Conservation (phyloP, 2,113 vertebrate genomes). For the Junco hyemalis region DNA sequence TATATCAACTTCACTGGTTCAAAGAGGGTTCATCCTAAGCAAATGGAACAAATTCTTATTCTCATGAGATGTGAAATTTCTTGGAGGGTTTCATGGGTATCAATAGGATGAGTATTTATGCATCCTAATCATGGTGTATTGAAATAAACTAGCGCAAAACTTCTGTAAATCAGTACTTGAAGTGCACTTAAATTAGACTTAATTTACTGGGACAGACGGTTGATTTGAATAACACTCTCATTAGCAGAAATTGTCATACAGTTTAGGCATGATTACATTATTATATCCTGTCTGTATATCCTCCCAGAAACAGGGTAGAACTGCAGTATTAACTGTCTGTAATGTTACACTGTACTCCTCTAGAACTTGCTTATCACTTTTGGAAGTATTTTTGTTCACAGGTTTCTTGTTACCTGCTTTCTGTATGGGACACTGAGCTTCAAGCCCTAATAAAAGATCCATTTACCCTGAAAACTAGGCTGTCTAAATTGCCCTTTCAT, state of each 20-base stretch:
- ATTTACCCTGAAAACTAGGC: not conserved
- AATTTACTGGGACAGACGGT: not conserved
- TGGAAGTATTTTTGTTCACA: not conserved
- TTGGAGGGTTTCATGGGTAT: not conserved
- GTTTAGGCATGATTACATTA: not conserved
- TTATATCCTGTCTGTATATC: not conserved
- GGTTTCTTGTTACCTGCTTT: constrained; percentile 7
- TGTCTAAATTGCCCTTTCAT: constrained; percentile 1
- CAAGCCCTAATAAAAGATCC: not conserved
- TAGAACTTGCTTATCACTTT: not conserved
- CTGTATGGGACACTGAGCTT: not conserved
- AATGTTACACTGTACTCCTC: not conserved
- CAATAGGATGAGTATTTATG: not conserved
- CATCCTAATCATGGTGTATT: not conserved
- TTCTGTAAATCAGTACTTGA: not conserved
- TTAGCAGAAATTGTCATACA: not conserved
- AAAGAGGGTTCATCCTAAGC: not conserved
- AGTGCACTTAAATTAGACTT: not conserved
- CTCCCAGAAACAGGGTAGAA: not conserved
- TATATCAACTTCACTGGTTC: not conserved
- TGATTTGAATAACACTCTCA: not conserved
- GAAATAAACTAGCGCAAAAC: not conserved
- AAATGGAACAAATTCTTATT: not conserved
- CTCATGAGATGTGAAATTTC: not conserved
- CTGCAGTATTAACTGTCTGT: not conserved